These are phyloP conservation scores for Linnaemya vulpina DNA, from an alignment of 2,888 invertebrate species.

Conservation along the genomic window DNA sequence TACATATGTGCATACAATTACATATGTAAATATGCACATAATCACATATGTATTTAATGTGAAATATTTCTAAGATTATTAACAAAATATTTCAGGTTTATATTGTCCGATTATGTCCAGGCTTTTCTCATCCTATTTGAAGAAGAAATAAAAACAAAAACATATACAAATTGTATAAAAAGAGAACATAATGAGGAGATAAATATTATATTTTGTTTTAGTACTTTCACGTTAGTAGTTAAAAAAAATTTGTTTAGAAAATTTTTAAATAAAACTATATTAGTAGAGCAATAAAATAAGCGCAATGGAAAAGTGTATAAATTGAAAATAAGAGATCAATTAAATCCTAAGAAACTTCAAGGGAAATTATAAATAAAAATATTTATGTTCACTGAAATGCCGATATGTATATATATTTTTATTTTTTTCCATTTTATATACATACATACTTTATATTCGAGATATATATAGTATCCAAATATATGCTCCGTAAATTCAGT, in stretches of 20 bases:
- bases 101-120: slow-evolving; percentile 91
- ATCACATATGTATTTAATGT: slow-evolving; percentile 41
- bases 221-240: not conserved
- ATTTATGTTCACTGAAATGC: not conserved
- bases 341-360: not conserved
- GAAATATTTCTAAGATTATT: slow-evolving; percentile 76
- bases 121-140: slow-evolving; percentile 87
- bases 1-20: slow-evolving; percentile 33
- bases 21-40: slow-evolving; percentile 60
- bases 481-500: too few relatives aligned
- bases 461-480: too few relatives aligned
- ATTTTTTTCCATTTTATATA: too few relatives aligned
- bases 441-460: too few relatives aligned
- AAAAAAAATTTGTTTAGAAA: slow-evolving; percentile 16
- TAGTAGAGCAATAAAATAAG: slow-evolving; percentile 35
- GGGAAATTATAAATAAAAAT: not conserved
- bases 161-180: slow-evolving; percentile 56
- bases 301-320: not conserved
- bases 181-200: slow-evolving; percentile 28
- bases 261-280: not conserved
- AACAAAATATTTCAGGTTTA: slow-evolving; percentile 92
- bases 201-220: slow-evolving; percentile 34
- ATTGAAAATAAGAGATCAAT: not conserved
- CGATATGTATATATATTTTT: too few relatives aligned
- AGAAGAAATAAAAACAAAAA: slow-evolving; percentile 66